These are phyloP conservation scores for Pseudopodoces humilis DNA, from an alignment of 2,113 vertebrate species.

Conservation along the genomic window DNA sequence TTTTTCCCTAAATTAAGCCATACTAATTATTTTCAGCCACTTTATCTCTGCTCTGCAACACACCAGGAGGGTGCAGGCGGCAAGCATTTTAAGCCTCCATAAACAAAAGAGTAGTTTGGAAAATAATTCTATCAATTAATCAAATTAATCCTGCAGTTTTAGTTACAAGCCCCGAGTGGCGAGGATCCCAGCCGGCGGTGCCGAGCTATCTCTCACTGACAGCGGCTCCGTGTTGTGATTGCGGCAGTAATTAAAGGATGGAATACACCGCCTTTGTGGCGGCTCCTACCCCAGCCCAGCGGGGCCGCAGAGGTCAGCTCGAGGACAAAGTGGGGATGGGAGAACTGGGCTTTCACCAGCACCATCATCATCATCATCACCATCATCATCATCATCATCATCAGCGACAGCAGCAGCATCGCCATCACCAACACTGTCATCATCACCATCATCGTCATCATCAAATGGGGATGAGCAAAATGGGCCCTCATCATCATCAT, in stretches of 20 bases:
- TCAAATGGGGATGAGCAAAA: neutral
- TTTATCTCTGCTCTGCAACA: conserved; percentile 76
- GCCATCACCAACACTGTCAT: neutral
- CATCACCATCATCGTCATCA: no score
- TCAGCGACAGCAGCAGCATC: no score
- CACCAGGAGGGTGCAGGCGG: conserved; percentile 67
- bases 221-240: conserved; percentile 55
- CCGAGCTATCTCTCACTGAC: conserved; percentile 69
- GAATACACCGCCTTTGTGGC: neutral
- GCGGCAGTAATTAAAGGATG: conserved; percentile 66
- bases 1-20: conserved; percentile 73
- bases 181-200: conserved; percentile 62
- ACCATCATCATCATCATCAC: fast-evolving
- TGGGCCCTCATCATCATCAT: neutral
- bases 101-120: conserved; percentile 77
- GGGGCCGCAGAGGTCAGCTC: conserved; percentile 20
- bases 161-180: conserved; percentile 78
- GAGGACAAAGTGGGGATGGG: conserved; percentile 3
- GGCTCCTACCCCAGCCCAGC: neutral
- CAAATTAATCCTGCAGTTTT: conserved; percentile 77
- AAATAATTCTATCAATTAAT: conserved; percentile 81
- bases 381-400: no score
- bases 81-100: conserved; percentile 71
- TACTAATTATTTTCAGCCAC: conserved; percentile 76
- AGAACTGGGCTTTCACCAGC: neutral